Base-by-base conservation (phyloP, 2,113 vertebrate genomes). In the Thamnophis sirtalis region DNA sequence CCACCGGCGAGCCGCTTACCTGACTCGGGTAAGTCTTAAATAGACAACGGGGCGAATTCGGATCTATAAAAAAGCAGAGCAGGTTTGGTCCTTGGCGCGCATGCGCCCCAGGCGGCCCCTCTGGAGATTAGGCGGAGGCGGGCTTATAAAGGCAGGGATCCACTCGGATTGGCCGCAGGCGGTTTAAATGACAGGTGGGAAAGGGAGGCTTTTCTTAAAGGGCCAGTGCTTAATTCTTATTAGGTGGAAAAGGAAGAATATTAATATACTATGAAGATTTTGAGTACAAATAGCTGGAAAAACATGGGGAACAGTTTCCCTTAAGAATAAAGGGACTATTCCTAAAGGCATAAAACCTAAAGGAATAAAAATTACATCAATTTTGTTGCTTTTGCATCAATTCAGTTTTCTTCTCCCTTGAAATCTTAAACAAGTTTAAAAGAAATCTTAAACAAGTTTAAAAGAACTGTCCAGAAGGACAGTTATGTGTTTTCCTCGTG, bases 1-100 rank as follows among this genome's bases (percentile, higher is more conserved):
- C 0, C 15, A 11, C 0, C n/a, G 1, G 87, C 24, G 17, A 13
- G 11, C 0, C 38, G 3, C 17, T 2, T 0, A 5, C 91, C 84
- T 55, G 51, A 48, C 38, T 4, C 28, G 2, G n/a, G n/a, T 91
- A 56, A 50, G 90, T 63, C 84, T 6, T 22, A 58, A 58, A 7
- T 10, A 4, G 26, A 21, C 19, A 43, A 22, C 9, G 38, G 51
- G 85, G 51, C 89, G 0, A 48, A 87, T 80, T 87, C 26, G 9
- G 58, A 22, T 56, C 84, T 17, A n/a, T 43, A 60, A n/a, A 5
- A 5, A 86, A 86, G 1, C 5, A 4, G 0, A 5, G 13, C 5
- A 11, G 48, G 68, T 1, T 10, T 1, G n/a, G n/a, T 9, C 5
- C 1, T 9, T 17, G 3, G 0, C 4, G 0, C 58, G n/a, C 84